phyloP scores from a whole-genome alignment of 2,888 invertebrate species.

The Pyrrhia umbra region DNA sequence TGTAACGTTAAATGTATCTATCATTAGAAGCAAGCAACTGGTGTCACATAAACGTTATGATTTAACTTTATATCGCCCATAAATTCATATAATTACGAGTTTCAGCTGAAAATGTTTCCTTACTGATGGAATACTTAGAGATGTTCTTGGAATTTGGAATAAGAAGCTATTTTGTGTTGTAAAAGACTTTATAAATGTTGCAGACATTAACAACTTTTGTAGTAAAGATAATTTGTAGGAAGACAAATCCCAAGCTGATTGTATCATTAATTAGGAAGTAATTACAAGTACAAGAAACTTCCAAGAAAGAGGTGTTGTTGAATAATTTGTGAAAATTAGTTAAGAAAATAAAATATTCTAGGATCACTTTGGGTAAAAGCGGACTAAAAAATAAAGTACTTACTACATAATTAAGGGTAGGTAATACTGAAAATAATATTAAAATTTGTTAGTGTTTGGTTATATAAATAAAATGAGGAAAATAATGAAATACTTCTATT shows the following conservation, averaged over 20 bases:
- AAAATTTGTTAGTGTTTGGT: too few relatives aligned
- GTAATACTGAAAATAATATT: too few relatives aligned
- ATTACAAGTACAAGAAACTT: conserved; percentile 6
- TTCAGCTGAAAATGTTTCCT: conserved; percentile 44
- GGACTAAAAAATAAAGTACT: neutral
- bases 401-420: too few relatives aligned
- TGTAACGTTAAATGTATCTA: conserved; percentile 36
- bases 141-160: conserved; percentile 30
- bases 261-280: conserved; percentile 1
- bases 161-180: conserved; percentile 16
- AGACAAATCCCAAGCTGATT: neutral
- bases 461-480: too few relatives aligned
- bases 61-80: conserved; percentile 59
- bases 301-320: neutral
- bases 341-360: neutral
- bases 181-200: conserved; percentile 27
- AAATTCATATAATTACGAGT: conserved; percentile 60
- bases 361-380: neutral
- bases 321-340: neutral
- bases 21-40: conserved; percentile 58
- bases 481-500: too few relatives aligned
- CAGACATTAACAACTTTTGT: conserved; percentile 19
- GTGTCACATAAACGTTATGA: conserved; percentile 59
- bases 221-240: neutral
- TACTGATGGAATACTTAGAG: conserved; percentile 36